Percentiles rank a stretch among this genome's conserved stretches.
phyloP scores from a whole-genome alignment of 1,140 invertebrate genomes.

The Bombus consobrinus region DNA sequence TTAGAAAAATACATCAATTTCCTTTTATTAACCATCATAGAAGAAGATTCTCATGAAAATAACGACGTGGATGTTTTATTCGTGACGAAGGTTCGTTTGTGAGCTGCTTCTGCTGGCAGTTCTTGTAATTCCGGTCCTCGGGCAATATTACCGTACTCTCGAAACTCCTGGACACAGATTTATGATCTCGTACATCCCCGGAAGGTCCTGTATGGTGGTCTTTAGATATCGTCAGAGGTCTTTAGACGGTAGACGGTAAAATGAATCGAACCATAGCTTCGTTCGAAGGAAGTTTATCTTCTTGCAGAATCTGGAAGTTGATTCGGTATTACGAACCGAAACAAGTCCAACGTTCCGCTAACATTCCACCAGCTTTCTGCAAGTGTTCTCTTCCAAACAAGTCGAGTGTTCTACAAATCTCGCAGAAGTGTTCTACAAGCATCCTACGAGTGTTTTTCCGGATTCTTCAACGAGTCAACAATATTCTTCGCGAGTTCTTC shows the following conservation, averaged over 20 bases:
- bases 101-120: background rate
- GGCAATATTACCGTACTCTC: background rate
- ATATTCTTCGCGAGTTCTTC: background rate
- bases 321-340: background rate
- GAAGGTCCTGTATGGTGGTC: too few relatives aligned
- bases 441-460: background rate
- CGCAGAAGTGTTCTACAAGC: background rate
- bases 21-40: background rate
- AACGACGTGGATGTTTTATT: too few relatives aligned
- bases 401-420: conserved; percentile 16
- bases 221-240: background rate
- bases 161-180: conserved; percentile 15
- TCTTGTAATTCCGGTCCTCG: background rate
- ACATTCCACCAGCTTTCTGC: background rate
- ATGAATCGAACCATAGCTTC: background rate
- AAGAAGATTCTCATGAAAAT: too few relatives aligned
- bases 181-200: conserved; percentile 1
- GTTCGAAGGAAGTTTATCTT: background rate
- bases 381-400: conserved; percentile 11
- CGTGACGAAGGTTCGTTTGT: background rate
- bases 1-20: background rate
- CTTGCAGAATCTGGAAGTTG: background rate
- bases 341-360: background rate
- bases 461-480: conserved; percentile 11
- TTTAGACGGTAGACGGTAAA: background rate